phyloP scores from a whole-genome alignment of 2,888 invertebrate species.

The Miltochrista miniata region DNA sequence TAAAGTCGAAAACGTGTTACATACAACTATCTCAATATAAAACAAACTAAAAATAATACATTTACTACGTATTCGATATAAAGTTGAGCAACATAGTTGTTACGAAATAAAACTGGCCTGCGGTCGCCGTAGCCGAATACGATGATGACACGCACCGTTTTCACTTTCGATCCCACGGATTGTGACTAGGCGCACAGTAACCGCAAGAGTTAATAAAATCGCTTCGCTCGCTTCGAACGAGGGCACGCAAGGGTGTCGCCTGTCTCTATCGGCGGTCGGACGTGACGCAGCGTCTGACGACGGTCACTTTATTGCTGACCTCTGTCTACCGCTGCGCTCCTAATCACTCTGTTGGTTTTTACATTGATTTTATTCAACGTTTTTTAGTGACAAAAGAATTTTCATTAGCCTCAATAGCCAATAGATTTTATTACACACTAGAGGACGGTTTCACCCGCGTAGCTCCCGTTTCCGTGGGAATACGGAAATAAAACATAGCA shows the following conservation, averaged over 20 bases:
- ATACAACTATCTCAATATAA: no score
- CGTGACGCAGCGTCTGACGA: conserved; percentile 78
- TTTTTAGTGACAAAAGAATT: conserved; percentile 33
- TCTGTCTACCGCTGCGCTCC: conserved; percentile 74
- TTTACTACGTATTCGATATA: no score
- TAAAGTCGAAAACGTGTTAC: no score
- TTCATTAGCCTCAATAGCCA: no score
- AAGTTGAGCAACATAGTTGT: no score
- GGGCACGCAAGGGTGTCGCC: conserved; percentile 45
- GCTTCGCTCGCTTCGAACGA: conserved; percentile 54
- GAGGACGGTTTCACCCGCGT: no score
- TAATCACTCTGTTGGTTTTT: conserved; percentile 66
- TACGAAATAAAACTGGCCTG: conserved; percentile 10
- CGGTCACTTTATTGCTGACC: conserved; percentile 83
- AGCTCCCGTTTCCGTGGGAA: no score
- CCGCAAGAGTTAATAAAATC: conserved; percentile 81
- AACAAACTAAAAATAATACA: no score
- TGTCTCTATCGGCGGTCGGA: conserved; percentile 57
- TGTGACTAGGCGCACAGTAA: conserved; percentile 72
- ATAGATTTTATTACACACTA: no score
- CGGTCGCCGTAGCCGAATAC: conserved; percentile 22
- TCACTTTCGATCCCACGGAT: conserved; percentile 72
- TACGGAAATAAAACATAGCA: no score
- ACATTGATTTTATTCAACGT: conserved; percentile 50
- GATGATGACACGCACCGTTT: conserved; percentile 49